phyloP scores from a whole-genome alignment of 1,140 invertebrate genomes.

The Drosophila elegans region DNA sequence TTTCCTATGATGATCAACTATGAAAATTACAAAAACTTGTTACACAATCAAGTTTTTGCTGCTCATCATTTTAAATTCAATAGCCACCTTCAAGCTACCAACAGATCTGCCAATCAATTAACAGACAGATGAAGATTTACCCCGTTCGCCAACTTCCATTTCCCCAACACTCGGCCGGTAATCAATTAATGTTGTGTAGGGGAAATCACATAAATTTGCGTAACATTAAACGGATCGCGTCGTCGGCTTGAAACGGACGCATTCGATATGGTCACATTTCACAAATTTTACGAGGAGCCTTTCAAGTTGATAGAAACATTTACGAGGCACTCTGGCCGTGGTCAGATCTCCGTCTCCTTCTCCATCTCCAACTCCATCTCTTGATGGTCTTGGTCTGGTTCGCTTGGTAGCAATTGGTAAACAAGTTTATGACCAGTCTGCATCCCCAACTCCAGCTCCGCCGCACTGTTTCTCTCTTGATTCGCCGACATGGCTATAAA shows the following conservation, averaged over 20 bases:
- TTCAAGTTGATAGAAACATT: constrained; percentile 79
- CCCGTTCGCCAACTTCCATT: constrained; percentile 1
- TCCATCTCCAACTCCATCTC: too few relatives aligned
- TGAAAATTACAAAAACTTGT: background rate
- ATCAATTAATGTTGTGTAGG: constrained; percentile 70
- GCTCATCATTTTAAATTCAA: background rate
- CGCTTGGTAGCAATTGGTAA: constrained; percentile 53
- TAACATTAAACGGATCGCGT: constrained; percentile 74
- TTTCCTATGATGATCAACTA: too few relatives aligned
- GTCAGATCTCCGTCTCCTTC: background rate
- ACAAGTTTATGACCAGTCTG: constrained; percentile 53
- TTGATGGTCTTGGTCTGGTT: constrained; percentile 19
- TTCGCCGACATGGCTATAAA: constrained; percentile 62
- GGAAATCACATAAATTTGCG: constrained; percentile 76
- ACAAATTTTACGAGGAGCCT: constrained; percentile 78
- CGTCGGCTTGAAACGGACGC: constrained; percentile 30
- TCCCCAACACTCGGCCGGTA: constrained; percentile 34
- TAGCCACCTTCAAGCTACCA: background rate
- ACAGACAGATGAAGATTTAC: constrained; percentile 5
- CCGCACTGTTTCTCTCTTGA: constrained; percentile 42
- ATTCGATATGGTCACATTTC: constrained; percentile 68
- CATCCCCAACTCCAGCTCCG: constrained; percentile 4
- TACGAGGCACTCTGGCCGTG: constrained; percentile 41
- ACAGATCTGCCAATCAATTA: constrained; percentile 1
- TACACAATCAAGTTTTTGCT: background rate